A percentile compares a stretch with the other conserved stretches of the same genome.
Conservation (phyloP, 2,888 invertebrate genomes). For the Stenodema calcarata region DNA sequence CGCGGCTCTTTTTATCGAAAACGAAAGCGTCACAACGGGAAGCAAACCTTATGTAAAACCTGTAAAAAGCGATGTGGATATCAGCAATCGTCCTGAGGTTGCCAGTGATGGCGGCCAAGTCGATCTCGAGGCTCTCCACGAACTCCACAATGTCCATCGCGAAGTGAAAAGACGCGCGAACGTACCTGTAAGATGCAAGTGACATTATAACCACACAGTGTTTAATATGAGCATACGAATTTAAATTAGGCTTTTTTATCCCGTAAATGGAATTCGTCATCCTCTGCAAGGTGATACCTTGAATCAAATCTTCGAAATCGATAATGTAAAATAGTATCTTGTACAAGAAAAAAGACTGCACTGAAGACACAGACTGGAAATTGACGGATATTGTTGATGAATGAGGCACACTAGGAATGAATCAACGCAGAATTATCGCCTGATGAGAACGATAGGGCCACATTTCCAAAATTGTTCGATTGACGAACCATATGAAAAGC, state of each 20-base stretch:
- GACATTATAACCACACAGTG: not conserved
- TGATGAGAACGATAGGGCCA: no score
- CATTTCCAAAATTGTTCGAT: no score
- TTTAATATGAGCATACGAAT: not conserved
- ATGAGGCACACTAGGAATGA: no score
- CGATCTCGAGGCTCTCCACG: not conserved
- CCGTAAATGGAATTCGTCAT: not conserved
- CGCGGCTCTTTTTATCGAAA: constrained; percentile 18
- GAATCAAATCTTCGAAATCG: no score
- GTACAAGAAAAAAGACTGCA: no score
- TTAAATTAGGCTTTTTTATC: not conserved
- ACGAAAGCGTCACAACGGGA: constrained; percentile 20
- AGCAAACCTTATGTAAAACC: constrained; percentile 32
- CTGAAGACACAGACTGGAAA: no score
- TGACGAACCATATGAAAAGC: no score
- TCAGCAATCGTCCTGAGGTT: constrained; percentile 23
- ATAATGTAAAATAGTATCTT: no score
- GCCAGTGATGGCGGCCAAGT: not conserved
- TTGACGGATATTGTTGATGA: no score
- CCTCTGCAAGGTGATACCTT: no score
- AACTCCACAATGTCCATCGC: not conserved
- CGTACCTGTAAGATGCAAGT: not conserved
- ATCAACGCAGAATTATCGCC: no score
- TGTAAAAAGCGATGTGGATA: constrained; percentile 8
- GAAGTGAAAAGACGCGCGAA: not conserved